Evolutionary conservation across 1,140 invertebrate genomes (phyloP).

Genomic region (Bombus turneri): DNA sequence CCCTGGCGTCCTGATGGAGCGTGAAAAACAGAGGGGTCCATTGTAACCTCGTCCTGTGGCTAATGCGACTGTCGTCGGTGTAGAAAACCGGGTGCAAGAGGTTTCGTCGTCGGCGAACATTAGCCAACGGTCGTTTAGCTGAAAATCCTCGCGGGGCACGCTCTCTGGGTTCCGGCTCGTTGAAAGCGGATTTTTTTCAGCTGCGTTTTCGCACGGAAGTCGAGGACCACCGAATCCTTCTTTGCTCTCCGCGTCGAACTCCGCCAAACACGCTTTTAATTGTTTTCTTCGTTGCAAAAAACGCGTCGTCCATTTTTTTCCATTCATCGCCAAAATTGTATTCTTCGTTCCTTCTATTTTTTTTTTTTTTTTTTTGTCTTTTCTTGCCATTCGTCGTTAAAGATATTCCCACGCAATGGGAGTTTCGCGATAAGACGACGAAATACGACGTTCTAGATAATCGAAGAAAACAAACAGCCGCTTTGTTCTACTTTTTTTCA

Average conservation of each 20-base stretch:
- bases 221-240: slow-evolving; percentile 37
- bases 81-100: slow-evolving; percentile 56
- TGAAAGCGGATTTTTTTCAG: slow-evolving; percentile 67
- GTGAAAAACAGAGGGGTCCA: slow-evolving; percentile 73
- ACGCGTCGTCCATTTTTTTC: neutral
- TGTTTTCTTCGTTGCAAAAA: slow-evolving; percentile 20
- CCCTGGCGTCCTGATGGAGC: slow-evolving; percentile 58
- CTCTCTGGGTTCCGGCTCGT: slow-evolving; percentile 57
- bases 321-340: neutral
- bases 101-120: slow-evolving; percentile 58
- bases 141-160: slow-evolving; percentile 63
- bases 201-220: slow-evolving; percentile 65
- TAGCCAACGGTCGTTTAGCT: slow-evolving; percentile 71
- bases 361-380: neutral
- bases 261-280: neutral
- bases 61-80: slow-evolving; percentile 71
- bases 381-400: neutral
- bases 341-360: no score
- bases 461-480: slow-evolving; percentile 12
- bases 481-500: slow-evolving; percentile 24
- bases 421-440: neutral
- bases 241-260: no score
- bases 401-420: neutral
- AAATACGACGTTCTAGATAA: neutral
- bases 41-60: slow-evolving; percentile 72